Base-by-base conservation (phyloP, 2,797 vertebrate genomes). In the Graptemys geographica region DNA sequence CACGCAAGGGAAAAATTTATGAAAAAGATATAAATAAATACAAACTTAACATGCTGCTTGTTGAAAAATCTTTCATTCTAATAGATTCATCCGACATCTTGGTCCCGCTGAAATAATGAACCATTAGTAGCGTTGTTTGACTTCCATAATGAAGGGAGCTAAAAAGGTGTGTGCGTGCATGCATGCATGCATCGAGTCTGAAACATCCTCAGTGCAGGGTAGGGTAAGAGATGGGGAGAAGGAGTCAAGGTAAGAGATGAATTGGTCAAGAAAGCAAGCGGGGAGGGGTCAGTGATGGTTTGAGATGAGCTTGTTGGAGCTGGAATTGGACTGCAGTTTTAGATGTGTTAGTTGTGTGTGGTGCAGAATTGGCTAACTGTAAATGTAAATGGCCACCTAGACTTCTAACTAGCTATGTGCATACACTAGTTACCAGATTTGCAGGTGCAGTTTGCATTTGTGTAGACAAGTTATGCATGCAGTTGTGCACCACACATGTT, bases 1-100 rank as follows among this genome's bases (percentile, higher is more conserved):
- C 88, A 65, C 28, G 2, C 87, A 95, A 94, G 94, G 11, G 49
- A 82, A 49, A 86, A 96, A 94, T 27, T 79, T 65, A 62, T 93
- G 93, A 96, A 93, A 96, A 72, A 79, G 56, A 80, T 62, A 94
- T 95, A 98, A 93, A 98, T 98, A 96, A 96, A 93, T 93, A 92
- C 65, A 52, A 90, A 52, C 31, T 84, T 88, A 52, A 62, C 74
- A 56, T 96, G 85, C 49, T 91, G 81, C 85, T 86, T 92, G 74
- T 93, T 96, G 82, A 85, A 96, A 97, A 95, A 92, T 95, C 80
- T 90, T 95, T 96, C 28, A 78, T 97, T 91, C 74, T 94, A 93
- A 81, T 87, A 90, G 92, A 90, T 94, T 94, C 28, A 88, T 93
- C 94, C 94, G 94, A 89, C 87, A 65, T 93, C 69, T 90, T 33